Conservation (phyloP, 2,888 invertebrate species). For the Spodoptera exigua region DNA sequence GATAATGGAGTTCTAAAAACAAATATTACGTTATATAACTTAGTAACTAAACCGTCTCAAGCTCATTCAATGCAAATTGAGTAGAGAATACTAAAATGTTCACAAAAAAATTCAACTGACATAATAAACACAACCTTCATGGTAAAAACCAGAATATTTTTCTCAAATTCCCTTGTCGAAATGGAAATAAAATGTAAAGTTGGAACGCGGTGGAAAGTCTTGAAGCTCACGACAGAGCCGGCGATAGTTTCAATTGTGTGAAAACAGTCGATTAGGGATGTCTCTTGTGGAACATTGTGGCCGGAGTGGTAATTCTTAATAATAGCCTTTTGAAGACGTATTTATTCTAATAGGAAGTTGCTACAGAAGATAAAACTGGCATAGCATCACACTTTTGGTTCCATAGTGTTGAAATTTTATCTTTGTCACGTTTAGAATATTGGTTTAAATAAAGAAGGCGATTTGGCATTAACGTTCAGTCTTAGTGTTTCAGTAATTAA, state of each 20-base stretch:
- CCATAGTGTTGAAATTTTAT: slow-evolving; percentile 5
- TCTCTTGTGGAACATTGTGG: slow-evolving; percentile 38
- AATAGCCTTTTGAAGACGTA: slow-evolving; percentile 38
- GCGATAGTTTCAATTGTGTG: slow-evolving; percentile 52
- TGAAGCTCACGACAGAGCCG: slow-evolving; percentile 17
- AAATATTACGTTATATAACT: no score
- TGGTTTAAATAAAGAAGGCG: no score
- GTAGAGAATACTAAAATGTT: no score
- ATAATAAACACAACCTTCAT: slow-evolving; percentile 4
- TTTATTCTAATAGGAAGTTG: slow-evolving; percentile 11
- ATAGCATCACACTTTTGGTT: background rate
- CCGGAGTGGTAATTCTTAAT: slow-evolving; percentile 47
- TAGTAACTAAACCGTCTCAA: no score
- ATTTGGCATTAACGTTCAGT: no score
- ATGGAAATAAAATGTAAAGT: slow-evolving; percentile 49
- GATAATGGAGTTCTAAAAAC: no score
- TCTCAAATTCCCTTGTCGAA: slow-evolving; percentile 6
- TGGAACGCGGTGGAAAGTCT: slow-evolving; percentile 24
- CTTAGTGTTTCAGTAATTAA: no score
- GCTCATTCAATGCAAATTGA: background rate
- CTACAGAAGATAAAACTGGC: slow-evolving; percentile 2
- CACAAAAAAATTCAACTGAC: no score
- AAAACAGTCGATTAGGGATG: slow-evolving; percentile 52
- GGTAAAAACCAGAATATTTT: slow-evolving; percentile 23
- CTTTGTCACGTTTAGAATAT: no score